A percentile compares a stretch with the other conserved stretches of the same genome.
phyloP scores from a whole-genome alignment of 1,140 invertebrate species.

The Lineus longissimus region DNA sequence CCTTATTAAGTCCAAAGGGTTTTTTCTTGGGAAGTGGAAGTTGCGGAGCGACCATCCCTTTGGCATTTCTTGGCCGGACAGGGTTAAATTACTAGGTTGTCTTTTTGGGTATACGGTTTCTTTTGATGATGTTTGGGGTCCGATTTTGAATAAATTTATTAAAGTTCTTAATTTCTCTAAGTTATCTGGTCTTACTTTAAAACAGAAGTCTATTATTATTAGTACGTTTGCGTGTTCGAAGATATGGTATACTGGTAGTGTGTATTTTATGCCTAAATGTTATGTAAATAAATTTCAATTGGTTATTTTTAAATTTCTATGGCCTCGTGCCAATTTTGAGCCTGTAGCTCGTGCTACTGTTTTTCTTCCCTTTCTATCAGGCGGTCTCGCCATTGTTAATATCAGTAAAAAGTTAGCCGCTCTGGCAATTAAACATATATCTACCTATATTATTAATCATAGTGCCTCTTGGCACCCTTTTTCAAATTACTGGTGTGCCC shows the following conservation, averaged over 20 bases:
- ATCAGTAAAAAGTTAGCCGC: neutral
- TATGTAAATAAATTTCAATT: neutral
- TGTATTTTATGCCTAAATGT: conserved; percentile 16
- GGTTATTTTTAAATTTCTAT: conserved; percentile 7
- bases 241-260: conserved; percentile 22
- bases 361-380: neutral
- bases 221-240: conserved; percentile 24
- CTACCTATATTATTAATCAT: neutral
- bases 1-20: conserved; percentile 21
- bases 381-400: conserved; percentile 11
- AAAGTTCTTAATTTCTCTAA: conserved; percentile 13
- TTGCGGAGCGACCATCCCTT: conserved; percentile 22
- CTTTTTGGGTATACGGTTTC: conserved; percentile 19
- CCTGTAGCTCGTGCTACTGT: neutral
- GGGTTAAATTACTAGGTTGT: conserved; percentile 21
- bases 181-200: conserved; percentile 19
- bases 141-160: conserved; percentile 18
- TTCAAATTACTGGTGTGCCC: conserved; percentile 10
- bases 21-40: conserved; percentile 27
- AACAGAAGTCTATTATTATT: conserved; percentile 20
- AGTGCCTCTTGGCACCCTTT: neutral
- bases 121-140: conserved; percentile 21
- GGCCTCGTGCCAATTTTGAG: neutral
- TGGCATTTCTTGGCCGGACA: conserved; percentile 24
- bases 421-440: conserved; percentile 6